Base-by-base conservation (phyloP, 2,797 vertebrate genomes). In the Botia almorhae region DNA sequence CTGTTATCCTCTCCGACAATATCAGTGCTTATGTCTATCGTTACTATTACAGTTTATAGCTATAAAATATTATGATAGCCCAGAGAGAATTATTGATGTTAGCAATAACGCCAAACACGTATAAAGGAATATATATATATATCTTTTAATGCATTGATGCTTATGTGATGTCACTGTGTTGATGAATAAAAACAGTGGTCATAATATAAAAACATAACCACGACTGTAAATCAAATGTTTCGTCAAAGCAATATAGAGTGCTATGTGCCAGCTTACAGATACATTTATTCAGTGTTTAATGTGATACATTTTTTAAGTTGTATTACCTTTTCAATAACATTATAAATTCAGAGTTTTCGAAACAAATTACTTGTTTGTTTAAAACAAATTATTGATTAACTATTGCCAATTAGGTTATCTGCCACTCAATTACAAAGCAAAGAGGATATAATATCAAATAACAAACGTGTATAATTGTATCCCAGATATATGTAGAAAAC, bases 1-100 rank as follows among this genome's bases (percentile, higher is more conserved):
- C 92, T 93, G 92, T 93, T 93, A 93, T 87, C 89, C 91, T 86
- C 84, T 90, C 87, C 93, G 87, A 90, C 39, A 84, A 85, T 86
- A 87, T 85, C 76, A 82, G 83, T 86, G 67, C 80, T 87, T 76
- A 77, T 84, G 76, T 88, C 78, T 83, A 75, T 83, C 80, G 89
- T 86, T 69, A 86, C 85, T 83, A 76, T 84, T 72, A 81, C 29
- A 33, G 60, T 74, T n/a, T 79, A 67, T 80, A 77, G 58, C 68
- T 81, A 76, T 75, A 64, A 29, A 53, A 68, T 8, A 51, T 64
- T 90, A 80, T 80, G 69, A 89, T 90, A 90, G 86, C 88, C 92
- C 84, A 88, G 74, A 89, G 86, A 85, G 91, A 88, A 86, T 67
- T 82, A 90, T 90, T 88, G 84, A 90, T 91, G 91, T 94, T 92